Conservation (phyloP, 1,140 invertebrate species). For the Leptopilina clavipes region DNA sequence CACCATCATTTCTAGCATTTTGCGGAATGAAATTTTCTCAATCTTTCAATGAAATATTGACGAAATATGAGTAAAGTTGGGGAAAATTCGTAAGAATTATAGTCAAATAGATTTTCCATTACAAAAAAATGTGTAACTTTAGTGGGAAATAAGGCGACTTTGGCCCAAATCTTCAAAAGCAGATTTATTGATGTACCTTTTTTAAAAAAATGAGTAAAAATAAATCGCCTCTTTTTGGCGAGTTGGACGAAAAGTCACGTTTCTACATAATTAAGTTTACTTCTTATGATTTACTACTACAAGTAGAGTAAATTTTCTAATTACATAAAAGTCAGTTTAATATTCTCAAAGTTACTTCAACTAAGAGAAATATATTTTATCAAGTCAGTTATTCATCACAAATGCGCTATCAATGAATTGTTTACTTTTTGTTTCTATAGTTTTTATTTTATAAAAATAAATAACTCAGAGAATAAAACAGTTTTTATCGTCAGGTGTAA, state of each 20-base stretch:
- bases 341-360: background rate
- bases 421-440: no score
- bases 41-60: no score
- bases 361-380: background rate
- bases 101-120: no score
- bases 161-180: background rate
- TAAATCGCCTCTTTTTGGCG: background rate
- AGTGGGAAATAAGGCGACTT: background rate
- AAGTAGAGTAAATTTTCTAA: conserved; percentile 13
- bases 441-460: no score
- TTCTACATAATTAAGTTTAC: conserved; percentile 5
- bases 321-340: background rate
- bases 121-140: no score
- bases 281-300: conserved; percentile 8
- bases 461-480: no score
- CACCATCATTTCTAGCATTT: no score
- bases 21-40: no score
- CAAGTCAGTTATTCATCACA: background rate
- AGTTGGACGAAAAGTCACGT: background rate
- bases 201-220: background rate
- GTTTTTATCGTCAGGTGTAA: no score
- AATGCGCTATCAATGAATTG: no score
- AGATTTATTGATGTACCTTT: background rate
- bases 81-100: no score
- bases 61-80: no score